Conservation (phyloP, 2,888 invertebrate species). For the Mylabris sibirica region DNA sequence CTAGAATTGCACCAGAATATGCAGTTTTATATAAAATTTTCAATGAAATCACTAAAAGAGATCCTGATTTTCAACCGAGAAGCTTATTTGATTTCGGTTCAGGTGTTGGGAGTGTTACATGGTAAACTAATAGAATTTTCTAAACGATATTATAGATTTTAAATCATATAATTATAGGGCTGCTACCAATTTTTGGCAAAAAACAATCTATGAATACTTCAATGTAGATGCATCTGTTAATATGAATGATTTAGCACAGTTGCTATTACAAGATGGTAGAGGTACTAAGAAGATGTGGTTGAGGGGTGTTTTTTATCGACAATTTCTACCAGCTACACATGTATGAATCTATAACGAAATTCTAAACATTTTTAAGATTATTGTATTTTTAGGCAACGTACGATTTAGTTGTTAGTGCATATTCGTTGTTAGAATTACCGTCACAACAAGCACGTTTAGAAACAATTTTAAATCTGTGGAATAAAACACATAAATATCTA, state of each 20-base stretch:
- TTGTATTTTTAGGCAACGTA: constrained; percentile 68
- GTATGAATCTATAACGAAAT: constrained; percentile 54
- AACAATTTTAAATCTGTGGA: constrained; percentile 81
- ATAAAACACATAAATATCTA: constrained; percentile 82
- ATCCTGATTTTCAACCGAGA: constrained; percentile 75
- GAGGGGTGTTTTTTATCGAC: constrained; percentile 75
- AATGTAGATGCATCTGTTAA: constrained; percentile 82
- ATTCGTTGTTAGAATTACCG: constrained; percentile 82
- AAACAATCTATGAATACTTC: constrained; percentile 79
- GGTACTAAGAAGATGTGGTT: constrained; percentile 68
- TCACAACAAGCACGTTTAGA: constrained; percentile 71
- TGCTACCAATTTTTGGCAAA: constrained; percentile 74
- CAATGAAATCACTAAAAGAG: constrained; percentile 72
- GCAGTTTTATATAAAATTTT: constrained; percentile 75
- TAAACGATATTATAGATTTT: constrained; percentile 12
- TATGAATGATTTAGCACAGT: constrained; percentile 84
- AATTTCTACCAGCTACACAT: constrained; percentile 77
- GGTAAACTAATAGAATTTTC: constrained; percentile 61
- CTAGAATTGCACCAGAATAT: constrained; percentile 78
- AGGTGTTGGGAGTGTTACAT: constrained; percentile 85
- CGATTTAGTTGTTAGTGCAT: constrained; percentile 83
- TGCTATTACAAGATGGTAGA: constrained; percentile 73
- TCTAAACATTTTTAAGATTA: constrained; percentile 9
- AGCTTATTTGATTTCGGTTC: constrained; percentile 92
- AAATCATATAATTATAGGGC: constrained; percentile 62